Base-by-base conservation (phyloP, 2,888 invertebrate species). In the Argyresthia albistria region DNA sequence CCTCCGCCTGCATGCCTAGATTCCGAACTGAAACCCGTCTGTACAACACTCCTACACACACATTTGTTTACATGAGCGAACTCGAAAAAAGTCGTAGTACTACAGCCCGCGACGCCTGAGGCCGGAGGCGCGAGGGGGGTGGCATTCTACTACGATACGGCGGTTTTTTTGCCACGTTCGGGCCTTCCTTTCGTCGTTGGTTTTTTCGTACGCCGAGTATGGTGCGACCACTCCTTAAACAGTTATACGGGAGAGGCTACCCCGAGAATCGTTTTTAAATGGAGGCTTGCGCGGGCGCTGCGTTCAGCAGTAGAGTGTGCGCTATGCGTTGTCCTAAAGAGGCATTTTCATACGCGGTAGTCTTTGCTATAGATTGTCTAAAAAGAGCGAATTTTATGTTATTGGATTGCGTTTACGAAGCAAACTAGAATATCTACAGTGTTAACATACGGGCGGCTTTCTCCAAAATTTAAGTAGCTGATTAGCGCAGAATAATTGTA, bases 181-280 rank as follows among this genome's bases (percentile, higher is more conserved):
- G 74, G 77, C 77, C 25, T 79, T 73, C 79, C 78, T 78, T 76
- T 77, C 69, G 74, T 15, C 39, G 42, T 43, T 4, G 66, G 76
- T 80, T 84, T 84, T 84, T 84, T 79, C 75, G 70, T 68, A 67
- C 70, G 76, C 81, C 80, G 69, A 70, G 70, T 84, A 79, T 83
- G 84, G 86, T 61, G 59, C 68, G 69, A 69, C 76, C 73, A 76
- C 77, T 78, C 86, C 86, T 71, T 86, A 86, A 79, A 86, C 84
- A 84, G 86, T 86, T 84, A 81, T 63, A 74, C 63, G 66, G 66
- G 72, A 73, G 73, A 80, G 82, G 83, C 80, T 78, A 82, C 80
- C 83, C 83, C 83, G 79, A 70, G 80, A 75, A 83, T 84, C 80
- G 82, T 80, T 80, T 80, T 80, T 80, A 81, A 81, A 80, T 76